Evolutionary conservation across 2,113 vertebrate genomes (phyloP), one percentile per base, ranked within the genome.

Genomic region (Poeciliopsis prolifica): DNA sequence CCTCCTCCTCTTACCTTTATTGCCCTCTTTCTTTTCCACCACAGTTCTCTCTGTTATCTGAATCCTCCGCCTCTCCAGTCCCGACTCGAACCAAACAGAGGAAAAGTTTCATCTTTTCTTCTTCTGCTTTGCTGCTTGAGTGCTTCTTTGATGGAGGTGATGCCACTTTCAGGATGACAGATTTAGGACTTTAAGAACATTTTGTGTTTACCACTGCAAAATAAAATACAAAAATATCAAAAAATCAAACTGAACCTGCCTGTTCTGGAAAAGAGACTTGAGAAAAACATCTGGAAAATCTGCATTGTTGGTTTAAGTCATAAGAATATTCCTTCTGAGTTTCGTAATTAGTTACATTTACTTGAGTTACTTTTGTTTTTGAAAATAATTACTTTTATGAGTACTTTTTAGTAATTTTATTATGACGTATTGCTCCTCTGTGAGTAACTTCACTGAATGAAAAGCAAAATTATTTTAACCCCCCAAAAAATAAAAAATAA

Each of bases 81-180:
- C 44, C 10, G 61, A 70, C 70, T 68, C n/a, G 42, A 83, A 78
- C 72, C 13, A 54, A 83, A 79, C 54, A 26, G 5, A 54, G 74
- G 79, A 78, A 81, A 84, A 72, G 70, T 62, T 73, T 37, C 35
- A 37, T 37, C 11, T 12, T 54, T 54, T 54, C 15, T 54, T 58
- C 24, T 78, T 44, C 69, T 40, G 80, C 85, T 74, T 70, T 58
- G 76, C 80, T 67, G 82, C 81, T 76, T 87, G 74, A 11, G 70
- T 74, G 71, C 78, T 69, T 85, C 73, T 78, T 75, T 77, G 76
- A 88, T 82, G 81, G 81, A 71, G 67, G 69, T 77, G 70, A 73
- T 79, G 58, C 61, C 61, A 28, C 61, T 51, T 80, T 64, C 29
- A 68, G 8, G 33, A 40, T 72, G 48, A 67, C 13, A 40, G 26